Conservation (phyloP, 2,797 vertebrate species). For the Tiaroga cobitis region DNA sequence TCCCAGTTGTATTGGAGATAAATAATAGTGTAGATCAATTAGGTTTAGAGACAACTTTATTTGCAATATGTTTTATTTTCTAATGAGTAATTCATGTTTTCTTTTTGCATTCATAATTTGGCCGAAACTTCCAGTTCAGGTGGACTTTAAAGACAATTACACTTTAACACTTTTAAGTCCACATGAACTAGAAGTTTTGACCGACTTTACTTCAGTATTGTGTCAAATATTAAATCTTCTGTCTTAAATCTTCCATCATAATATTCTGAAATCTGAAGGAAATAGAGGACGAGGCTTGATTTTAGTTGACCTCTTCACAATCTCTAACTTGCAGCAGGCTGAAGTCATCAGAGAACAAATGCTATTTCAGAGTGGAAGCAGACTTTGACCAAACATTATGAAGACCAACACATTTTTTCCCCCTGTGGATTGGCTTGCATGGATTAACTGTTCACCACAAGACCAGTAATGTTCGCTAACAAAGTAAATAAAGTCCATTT, state of each 20-base stretch:
- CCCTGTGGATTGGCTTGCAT: not conserved
- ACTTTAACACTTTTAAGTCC: not conserved
- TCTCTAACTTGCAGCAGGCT: not conserved
- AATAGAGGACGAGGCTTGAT: not conserved
- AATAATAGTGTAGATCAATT: not conserved
- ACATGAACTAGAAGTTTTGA: not conserved
- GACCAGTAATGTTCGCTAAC: not conserved
- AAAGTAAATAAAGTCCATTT: not conserved
- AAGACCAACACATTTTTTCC: not conserved
- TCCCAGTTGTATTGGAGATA: not conserved
- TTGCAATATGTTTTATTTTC: not conserved
- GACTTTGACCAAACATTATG: not conserved
- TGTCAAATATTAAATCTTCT: not conserved
- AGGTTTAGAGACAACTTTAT: not conserved
- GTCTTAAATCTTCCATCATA: too few species aligned
- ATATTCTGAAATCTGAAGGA: not conserved
- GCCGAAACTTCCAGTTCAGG: not conserved
- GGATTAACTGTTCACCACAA: not conserved
- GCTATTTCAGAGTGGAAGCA: not conserved
- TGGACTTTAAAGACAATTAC: not conserved
- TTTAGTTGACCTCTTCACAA: not conserved
- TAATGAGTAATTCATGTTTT: not conserved
- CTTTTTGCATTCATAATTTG: too few species aligned
- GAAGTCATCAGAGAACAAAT: not conserved
- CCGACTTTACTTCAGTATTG: not conserved